Base-by-base conservation (phyloP, 2,888 invertebrate genomes). In the Parnassius orleans region DNA sequence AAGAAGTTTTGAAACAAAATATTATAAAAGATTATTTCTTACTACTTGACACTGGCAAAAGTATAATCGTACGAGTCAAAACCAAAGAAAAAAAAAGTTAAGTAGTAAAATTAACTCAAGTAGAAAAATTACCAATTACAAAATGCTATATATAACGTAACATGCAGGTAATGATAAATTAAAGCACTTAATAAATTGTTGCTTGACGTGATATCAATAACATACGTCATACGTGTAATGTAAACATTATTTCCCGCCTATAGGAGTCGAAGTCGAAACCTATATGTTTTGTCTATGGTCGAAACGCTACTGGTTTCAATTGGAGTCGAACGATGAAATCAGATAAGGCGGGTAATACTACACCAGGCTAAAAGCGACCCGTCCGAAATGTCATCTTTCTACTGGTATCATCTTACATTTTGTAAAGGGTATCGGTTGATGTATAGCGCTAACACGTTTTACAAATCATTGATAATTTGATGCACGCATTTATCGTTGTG, bases 291-390 rank as follows among this genome's bases (percentile, higher is more conserved):
- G 33, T 33, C 33, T 33, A 33, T 66, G 60, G 57, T 52, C 44
- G 65, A 70, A 66, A 68, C 65, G 63, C 66, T 66, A 68, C 68
- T 65, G 52, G 59, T 58, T 61, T 59, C 60, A 57, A 64, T 65
- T 46, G 47, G 55, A 55, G 41, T 46, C 52, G 33, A 14, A 1
- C 55, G 67, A 67, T 65, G 72, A 66, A 70, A 73, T 66, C 60
- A 63, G 70, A 72, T 61, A 63, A 63, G 63, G 19, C 47, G 12
- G n/a, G 88, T 75, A 83, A 88, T 59, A 53, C 66, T 78, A 88
- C 70, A 79, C 78, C 72, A 71, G 67, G 75, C 87, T 89, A 87
- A 89, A 87, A 87, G 88, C 84, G 77, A 77, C 77, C 78, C 79
- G 79, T 78, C 78, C 78, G 73, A 81, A 83, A 81, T 80, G 72